phyloP scores from a whole-genome alignment of 2,113 vertebrate species.

The Cheirogaleus medius region DNA sequence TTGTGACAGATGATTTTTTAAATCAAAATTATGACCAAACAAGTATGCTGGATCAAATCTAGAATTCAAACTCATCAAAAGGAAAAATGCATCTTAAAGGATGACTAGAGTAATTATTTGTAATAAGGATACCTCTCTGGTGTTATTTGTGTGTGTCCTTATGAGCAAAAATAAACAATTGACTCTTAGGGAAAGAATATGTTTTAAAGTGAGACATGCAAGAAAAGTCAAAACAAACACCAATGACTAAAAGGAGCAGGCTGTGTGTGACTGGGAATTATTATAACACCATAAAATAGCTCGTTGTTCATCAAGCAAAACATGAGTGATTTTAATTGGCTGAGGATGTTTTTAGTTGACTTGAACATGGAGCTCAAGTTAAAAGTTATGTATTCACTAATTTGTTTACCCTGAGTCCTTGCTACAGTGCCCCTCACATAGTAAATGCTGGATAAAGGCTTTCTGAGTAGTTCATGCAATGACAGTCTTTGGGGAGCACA shows the following conservation, averaged over 20 bases:
- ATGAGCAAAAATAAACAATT: background rate
- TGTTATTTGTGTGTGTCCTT: background rate
- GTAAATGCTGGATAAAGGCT: background rate
- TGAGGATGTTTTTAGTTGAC: background rate
- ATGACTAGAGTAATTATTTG: background rate
- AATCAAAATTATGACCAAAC: background rate
- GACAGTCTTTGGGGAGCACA: background rate
- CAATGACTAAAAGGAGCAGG: background rate
- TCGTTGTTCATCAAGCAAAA: background rate
- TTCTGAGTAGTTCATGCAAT: background rate
- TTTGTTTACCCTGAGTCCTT: background rate
- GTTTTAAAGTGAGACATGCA: background rate
- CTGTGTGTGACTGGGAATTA: constrained; percentile 3
- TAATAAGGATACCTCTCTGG: background rate
- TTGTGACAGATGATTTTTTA: background rate
- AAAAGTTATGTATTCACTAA: background rate
- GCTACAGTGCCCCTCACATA: background rate
- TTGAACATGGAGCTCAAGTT: background rate
- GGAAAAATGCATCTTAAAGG: background rate
- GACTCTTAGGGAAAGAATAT: background rate
- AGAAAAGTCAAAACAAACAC: constrained; percentile 18
- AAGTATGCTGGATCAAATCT: background rate
- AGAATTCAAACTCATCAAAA: background rate
- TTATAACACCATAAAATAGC: background rate
- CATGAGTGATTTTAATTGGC: background rate